Evolutionary conservation across 2,113 vertebrate species (phyloP).

Genomic region (Tupaia tana): DNA sequence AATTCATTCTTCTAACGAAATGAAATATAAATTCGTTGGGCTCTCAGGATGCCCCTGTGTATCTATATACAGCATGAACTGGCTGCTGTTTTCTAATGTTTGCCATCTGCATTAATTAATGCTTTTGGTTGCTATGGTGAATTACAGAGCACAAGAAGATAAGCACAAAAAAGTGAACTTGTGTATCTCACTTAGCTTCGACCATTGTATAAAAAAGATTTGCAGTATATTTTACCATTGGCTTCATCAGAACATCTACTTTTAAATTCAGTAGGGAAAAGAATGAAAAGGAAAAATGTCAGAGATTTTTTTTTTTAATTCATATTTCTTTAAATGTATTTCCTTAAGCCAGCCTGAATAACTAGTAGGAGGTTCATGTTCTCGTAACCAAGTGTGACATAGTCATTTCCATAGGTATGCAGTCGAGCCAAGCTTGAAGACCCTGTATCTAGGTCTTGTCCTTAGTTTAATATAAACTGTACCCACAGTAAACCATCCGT

Average conservation of each 20-base stretch:
- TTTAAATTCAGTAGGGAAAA: constrained; percentile 40
- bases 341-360: constrained; percentile 32
- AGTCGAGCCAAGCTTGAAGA: not conserved
- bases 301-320: not conserved
- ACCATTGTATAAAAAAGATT: constrained; percentile 38
- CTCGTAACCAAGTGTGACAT: not conserved
- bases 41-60: constrained; percentile 33
- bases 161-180: constrained; percentile 54
- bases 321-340: not conserved
- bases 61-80: constrained; percentile 21
- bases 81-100: constrained; percentile 59
- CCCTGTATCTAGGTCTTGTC: constrained; percentile 18
- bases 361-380: constrained; percentile 46
- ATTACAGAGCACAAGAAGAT: constrained; percentile 52
- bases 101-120: constrained; percentile 67
- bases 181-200: constrained; percentile 37
- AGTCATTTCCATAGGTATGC: constrained; percentile 9
- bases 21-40: not conserved
- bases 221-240: constrained; percentile 34
- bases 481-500: constrained; percentile 22
- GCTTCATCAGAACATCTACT: constrained; percentile 45
- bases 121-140: constrained; percentile 66
- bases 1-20: constrained; percentile 45
- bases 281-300: constrained; percentile 58
- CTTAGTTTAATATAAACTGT: constrained; percentile 20